phyloP scores from a whole-genome alignment of 1,140 invertebrate species.

The Melipona quadrifasciata region DNA sequence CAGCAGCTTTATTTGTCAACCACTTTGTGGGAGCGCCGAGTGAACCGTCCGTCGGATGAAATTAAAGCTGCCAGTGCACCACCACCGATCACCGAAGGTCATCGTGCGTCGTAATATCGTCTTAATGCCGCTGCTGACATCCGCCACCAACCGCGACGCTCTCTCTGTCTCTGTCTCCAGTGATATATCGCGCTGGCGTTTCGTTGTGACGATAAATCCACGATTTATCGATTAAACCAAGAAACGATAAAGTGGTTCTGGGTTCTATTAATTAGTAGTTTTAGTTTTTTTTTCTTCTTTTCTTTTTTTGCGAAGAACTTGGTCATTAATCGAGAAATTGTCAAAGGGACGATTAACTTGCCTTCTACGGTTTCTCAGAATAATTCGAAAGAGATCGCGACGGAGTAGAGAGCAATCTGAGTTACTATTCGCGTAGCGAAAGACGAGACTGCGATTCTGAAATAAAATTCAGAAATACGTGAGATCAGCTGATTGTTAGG shows the following conservation, averaged over 20 bases:
- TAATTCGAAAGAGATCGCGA: no score
- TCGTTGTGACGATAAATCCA: neutral
- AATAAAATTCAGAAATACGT: no score
- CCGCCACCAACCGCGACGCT: neutral
- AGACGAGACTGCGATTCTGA: no score
- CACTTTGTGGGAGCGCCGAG: slow-evolving; percentile 57
- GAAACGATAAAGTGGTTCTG: neutral
- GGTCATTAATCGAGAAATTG: no score
- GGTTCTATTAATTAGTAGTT: neutral
- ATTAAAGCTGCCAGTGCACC: slow-evolving; percentile 59
- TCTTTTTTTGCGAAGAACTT: no score
- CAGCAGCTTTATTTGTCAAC: slow-evolving; percentile 73
- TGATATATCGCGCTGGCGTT: neutral
- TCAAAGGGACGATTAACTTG: no score
- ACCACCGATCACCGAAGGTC: slow-evolving; percentile 29
- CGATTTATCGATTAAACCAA: neutral
- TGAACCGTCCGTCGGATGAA: slow-evolving; percentile 49
- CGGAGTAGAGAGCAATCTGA: no score
- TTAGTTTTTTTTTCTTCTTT: no score
- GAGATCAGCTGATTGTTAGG: no score
- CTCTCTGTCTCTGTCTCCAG: neutral
- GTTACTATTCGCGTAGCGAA: no score
- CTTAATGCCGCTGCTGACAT: slow-evolving; percentile 44
- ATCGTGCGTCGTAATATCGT: slow-evolving; percentile 16
- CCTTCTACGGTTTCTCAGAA: no score